Evolutionary conservation across 2,113 vertebrate genomes (phyloP).

Genomic region (Seriola aureovittata): DNA sequence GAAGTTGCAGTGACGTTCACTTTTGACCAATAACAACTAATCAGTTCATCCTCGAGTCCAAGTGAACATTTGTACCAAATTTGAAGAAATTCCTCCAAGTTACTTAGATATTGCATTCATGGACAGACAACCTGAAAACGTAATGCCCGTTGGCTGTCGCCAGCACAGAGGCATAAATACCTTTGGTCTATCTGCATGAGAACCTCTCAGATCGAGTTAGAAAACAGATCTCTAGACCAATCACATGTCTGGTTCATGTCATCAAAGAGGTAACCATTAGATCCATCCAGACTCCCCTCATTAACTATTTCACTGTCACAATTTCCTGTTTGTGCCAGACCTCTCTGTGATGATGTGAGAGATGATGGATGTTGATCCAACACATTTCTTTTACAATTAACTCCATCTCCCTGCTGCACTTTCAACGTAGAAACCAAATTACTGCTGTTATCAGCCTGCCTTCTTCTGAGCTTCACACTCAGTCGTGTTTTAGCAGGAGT

Average conservation of each 20-base stretch:
- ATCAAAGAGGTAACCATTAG: not conserved
- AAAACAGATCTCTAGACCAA: conserved; percentile 79
- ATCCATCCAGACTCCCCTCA: not conserved
- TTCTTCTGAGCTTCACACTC: not conserved
- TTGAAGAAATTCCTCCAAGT: no score
- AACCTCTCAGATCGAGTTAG: conserved; percentile 59
- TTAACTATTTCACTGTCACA: not conserved
- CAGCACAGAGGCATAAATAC: no score
- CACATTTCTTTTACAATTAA: conserved; percentile 17
- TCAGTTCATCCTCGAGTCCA: no score
- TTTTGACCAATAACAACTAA: no score
- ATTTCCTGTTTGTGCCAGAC: not conserved
- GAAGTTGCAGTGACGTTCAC: no score
- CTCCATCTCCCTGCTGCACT: not conserved
- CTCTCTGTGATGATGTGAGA: not conserved
- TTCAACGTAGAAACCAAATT: not conserved
- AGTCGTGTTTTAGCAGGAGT: conserved; percentile 32
- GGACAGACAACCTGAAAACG: no score
- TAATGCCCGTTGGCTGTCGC: no score
- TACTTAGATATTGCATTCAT: no score
- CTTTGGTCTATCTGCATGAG: not conserved
- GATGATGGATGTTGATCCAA: not conserved
- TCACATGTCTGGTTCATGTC: conserved; percentile 55
- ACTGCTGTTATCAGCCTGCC: not conserved
- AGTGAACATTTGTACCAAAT: no score